Evolutionary conservation across 2,888 invertebrate genomes (phyloP), one percentile per base, ranked within the genome.

Genomic region (Aethes cnicana): DNA sequence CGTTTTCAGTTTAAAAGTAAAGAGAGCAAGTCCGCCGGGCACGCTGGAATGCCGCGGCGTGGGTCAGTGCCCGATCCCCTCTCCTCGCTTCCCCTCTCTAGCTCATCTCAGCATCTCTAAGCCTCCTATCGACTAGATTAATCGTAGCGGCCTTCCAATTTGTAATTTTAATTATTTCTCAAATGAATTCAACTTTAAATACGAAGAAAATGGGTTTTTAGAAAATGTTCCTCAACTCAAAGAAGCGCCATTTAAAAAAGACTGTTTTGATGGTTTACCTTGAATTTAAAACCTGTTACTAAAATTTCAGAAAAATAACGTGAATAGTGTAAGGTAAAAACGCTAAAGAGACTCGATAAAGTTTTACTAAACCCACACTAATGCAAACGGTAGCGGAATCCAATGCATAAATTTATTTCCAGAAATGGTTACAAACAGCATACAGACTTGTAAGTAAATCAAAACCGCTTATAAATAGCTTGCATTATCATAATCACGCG

Each of bases 1-100:
- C 14, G 48, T 54, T 54, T 54, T 55, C 47, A 36, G 36, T 30
- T 59, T 56, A 69, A 68, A 77, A 74, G 79, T 82, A 85, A 85
- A 75, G 83, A 86, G 86, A 84, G 81, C 86, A 82, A 80, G 85
- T 80, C 80, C 72, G 68, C 60, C 63, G 74, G 69, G 74, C 74
- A 77, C 74, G 72, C 72, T 75, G 87, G 88, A 88, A 88, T 88
- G 86, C 79, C 66, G 72, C 68, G 61, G 66, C 69, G 63, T 69
- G 74, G 89, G 88, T 89, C 87, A 85, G 62, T 82, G 87, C 61
- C 84, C 88, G 76, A 72, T 71, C 81, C 72, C 80, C 73, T 68
- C 71, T 52, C 62, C 54, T n/a, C 64, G 55, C 68, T 64, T 47
- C 62, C 47, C 68, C 62, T 55, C 55, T 71, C 57, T 57, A 64